These are phyloP conservation scores for Rhingia campestris DNA, from an alignment of 2,888 invertebrate species.

Conservation along the genomic window DNA sequence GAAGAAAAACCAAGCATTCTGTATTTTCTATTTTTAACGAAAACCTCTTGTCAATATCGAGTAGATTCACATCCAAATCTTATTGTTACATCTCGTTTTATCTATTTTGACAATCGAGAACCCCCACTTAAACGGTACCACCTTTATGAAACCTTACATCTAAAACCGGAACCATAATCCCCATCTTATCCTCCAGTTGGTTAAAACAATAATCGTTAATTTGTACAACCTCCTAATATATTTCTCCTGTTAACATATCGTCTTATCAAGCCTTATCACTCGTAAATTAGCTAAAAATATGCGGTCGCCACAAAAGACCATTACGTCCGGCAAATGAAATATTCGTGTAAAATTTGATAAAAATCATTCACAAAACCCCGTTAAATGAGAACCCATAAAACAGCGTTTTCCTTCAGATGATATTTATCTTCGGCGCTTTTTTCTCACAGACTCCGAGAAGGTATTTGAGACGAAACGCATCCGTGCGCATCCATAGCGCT, in stretches of 20 bases:
- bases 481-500: slow-evolving; percentile 40
- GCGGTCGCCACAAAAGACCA: slow-evolving; percentile 19
- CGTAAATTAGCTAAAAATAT: slow-evolving; percentile 64
- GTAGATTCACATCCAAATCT: neutral
- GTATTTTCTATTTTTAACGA: too few species aligned
- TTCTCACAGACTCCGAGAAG: slow-evolving; percentile 53
- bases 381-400: slow-evolving; percentile 71
- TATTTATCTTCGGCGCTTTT: slow-evolving; percentile 52
- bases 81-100: neutral
- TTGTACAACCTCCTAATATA: slow-evolving; percentile 48
- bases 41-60: neutral
- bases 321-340: slow-evolving; percentile 34
- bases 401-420: slow-evolving; percentile 36
- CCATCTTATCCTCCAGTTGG: slow-evolving; percentile 6
- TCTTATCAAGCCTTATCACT: slow-evolving; percentile 51
- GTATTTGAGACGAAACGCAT: slow-evolving; percentile 47
- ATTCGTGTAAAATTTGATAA: slow-evolving; percentile 59
- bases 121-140: neutral
- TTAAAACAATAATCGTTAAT: slow-evolving; percentile 46
- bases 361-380: slow-evolving; percentile 61
- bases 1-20: too few species aligned
- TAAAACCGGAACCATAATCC: neutral
- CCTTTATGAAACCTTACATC: neutral
- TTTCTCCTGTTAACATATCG: slow-evolving; percentile 36
- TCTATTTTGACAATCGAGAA: neutral